Conservation (phyloP, 2,888 invertebrate species). For the Melikaiella ostensackeni region DNA sequence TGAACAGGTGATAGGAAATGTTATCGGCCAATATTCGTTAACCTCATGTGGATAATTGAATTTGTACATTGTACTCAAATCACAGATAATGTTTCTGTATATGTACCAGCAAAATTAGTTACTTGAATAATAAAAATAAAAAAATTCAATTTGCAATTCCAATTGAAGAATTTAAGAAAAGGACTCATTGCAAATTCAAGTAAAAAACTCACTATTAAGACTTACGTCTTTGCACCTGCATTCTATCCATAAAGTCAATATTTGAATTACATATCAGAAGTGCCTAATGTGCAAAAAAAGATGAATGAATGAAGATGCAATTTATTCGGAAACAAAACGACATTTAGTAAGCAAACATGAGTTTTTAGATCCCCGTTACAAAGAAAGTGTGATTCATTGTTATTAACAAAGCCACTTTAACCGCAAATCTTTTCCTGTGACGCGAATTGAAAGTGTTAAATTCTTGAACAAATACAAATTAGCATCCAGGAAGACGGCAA, state of each 20-base stretch:
- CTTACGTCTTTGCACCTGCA: background rate
- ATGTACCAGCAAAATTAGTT: background rate
- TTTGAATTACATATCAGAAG: background rate
- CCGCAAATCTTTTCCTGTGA: background rate
- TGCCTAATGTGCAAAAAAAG: background rate
- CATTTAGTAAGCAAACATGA: background rate
- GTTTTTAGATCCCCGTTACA: background rate
- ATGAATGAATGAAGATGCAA: background rate
- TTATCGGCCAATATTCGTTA: background rate
- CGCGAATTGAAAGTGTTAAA: background rate
- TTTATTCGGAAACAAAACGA: background rate
- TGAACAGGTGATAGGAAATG: background rate
- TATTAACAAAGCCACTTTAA: background rate
- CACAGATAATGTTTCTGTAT: background rate
- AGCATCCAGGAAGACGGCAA: background rate
- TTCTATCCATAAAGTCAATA: background rate
- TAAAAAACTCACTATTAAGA: too few relatives aligned
- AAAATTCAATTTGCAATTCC: too few relatives aligned
- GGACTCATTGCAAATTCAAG: too few relatives aligned
- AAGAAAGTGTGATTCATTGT: constrained; percentile 3
- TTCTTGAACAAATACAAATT: background rate
- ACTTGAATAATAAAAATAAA: background rate
- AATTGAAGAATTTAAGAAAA: too few relatives aligned
- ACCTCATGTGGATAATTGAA: background rate
- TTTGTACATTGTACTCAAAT: constrained; percentile 4